Base-by-base conservation (phyloP, 1,140 invertebrate species). In the Papilio aristodemus region DNA sequence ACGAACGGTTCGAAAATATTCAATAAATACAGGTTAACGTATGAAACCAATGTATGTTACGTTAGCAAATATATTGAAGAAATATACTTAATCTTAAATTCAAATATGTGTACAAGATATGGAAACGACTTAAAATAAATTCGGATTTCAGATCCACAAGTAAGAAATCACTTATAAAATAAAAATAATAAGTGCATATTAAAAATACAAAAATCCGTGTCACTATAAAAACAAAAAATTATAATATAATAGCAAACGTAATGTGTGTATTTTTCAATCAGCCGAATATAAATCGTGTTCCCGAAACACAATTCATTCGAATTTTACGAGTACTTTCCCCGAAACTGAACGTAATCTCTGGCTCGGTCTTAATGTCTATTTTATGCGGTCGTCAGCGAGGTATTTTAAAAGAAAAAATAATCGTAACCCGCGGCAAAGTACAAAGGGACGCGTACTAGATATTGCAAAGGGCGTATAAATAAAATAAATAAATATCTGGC, bases 401-500 rank as follows among this genome's bases (percentile, higher is more conserved):
- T 32, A 36, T 58, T 58, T 58, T 58, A 58, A 32, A 58, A 14
- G 57, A 58, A 58, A n/a, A 58, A 58, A 58, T 27, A 58, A 58
- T 58, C 57, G 57, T 58, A 58, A 58, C 13, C n/a, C 8, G 3
- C 57, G 14, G 1, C 22, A 4, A 5, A 58, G 13, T 14, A 58
- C 57, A 36, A 54, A 58, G 6, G 22, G 7, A 36, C 13, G 8
- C 27, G 27, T 58, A 41, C 9, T 1, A 58, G 8, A 54, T 4
- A 22, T 50, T 22, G 22, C 22, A 54, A 22, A 9, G 22, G 19
- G 22, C 14, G 17, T n/a, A n/a, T n/a, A n/a, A n/a, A n/a, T n/a
- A n/a, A n/a, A n/a, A n/a, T n/a, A n/a, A n/a, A n/a, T n/a, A n/a
- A n/a, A n/a, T n/a, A n/a, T n/a, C n/a, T n/a, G n/a, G n/a, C n/a